Conservation (phyloP, 2,113 vertebrate genomes). For the Gavialis gangeticus region DNA sequence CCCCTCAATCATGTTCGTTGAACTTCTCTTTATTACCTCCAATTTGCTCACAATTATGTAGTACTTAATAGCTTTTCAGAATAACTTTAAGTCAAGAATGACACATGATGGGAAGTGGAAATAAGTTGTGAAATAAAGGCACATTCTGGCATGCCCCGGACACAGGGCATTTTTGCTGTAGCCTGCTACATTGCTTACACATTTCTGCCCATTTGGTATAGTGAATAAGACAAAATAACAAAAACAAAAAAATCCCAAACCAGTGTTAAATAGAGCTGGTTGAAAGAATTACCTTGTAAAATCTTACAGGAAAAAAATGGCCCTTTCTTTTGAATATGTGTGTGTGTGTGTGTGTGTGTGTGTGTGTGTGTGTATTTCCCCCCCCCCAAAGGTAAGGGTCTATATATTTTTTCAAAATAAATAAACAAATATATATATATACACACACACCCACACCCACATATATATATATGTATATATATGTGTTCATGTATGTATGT, state of each 20-base stretch:
- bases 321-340: background rate
- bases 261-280: background rate
- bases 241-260: too few species aligned
- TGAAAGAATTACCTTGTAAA: background rate
- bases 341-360: too few species aligned
- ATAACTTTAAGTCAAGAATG: slow-evolving; percentile 51
- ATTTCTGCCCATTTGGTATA: background rate
- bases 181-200: background rate
- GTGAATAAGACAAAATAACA: background rate
- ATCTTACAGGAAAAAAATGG: background rate
- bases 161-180: background rate
- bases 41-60: slow-evolving; percentile 74
- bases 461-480: too few species aligned
- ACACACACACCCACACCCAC: too few species aligned
- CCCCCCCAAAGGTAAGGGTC: too few species aligned
- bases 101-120: background rate
- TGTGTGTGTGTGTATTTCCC: too few species aligned
- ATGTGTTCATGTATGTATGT: too few species aligned
- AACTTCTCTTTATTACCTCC: slow-evolving; percentile 76
- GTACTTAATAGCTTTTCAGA: slow-evolving; percentile 57
- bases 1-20: slow-evolving; percentile 70
- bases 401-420: background rate
- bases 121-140: slow-evolving; percentile 38
- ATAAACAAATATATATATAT: fast-evolving
- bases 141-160: background rate